Conservation (phyloP, 64 coral and sea anemone species). For the Orbicella faveolata region DNA sequence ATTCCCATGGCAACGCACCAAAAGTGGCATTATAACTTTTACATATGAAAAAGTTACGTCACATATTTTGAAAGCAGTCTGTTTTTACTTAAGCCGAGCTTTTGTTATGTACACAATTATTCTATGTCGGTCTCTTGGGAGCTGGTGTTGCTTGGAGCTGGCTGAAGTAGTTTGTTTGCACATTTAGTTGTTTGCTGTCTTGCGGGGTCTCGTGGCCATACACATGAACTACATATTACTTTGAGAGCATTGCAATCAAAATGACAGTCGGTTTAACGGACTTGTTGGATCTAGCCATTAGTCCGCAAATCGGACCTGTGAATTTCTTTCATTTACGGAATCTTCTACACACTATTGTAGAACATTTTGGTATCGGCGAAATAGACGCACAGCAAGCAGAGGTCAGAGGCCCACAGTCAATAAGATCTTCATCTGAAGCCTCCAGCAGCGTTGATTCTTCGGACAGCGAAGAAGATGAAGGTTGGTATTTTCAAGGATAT, state of each 20-base stretch:
- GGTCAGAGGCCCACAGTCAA: conserved; percentile 42
- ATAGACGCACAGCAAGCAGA: conserved; percentile 86
- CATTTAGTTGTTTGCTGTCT: background rate
- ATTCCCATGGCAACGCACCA: background rate
- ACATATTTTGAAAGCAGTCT: conserved; percentile 3
- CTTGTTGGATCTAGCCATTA: conserved; percentile 84
- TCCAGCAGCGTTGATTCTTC: conserved; percentile 35
- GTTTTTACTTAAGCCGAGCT: background rate
- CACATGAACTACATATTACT: background rate
- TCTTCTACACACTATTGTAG: conserved; percentile 76
- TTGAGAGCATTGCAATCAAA: background rate
- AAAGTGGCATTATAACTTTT: conserved; percentile 14
- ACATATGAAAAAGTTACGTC: conserved; percentile 34
- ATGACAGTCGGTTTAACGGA: conserved; percentile 85
- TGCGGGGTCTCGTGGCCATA: background rate
- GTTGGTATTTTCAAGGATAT: conserved; percentile 41
- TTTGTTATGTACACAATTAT: conserved; percentile 36
- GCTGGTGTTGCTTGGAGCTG: conserved; percentile 37
- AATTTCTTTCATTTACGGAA: conserved; percentile 96
- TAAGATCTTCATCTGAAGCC: conserved; percentile 63
- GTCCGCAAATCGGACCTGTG: conserved; percentile 89
- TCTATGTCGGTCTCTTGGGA: conserved; percentile 1
- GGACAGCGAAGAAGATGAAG: conserved; percentile 64
- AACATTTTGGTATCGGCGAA: conserved; percentile 85
- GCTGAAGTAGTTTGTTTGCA: conserved; percentile 22